Evolutionary conservation across 1,140 invertebrate genomes (phyloP), one percentile per base, ranked within the genome.

Genomic region (Dysdera silvatica): DNA sequence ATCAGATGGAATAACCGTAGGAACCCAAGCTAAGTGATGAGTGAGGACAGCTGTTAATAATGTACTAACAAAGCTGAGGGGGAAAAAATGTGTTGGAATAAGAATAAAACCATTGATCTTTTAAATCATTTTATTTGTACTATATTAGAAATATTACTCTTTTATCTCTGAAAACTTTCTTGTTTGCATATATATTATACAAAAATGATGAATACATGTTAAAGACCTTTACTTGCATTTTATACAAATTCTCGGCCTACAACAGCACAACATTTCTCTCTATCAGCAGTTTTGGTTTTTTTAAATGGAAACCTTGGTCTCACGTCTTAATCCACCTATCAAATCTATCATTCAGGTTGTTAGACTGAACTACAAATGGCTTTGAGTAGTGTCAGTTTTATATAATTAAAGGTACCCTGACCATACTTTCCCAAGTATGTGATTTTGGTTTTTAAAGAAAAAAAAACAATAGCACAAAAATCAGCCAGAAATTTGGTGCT

Each of bases 11-110:
- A 74, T 76, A 14, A 90, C 84, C 0, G 88, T 91, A 24, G 86
- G 82, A 49, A 93, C 88, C 91, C 91, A 94, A 2, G 89, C 88
- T 20, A 93, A 80, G 75, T 95, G 91, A 77, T 93, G 83, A 0
- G 89, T 93, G 45, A 94, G 76, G 26, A 94, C 85, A 58, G 88
- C 88, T 5, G 89, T 94, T 24, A 94, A 74, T 53, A 94, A 78
- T 16, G 88, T 91, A 73, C 89, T 93, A 56, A 94, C 81, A 77
- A 95, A 95, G 79, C 91, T 95, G 80, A 58, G n/a, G n/a, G n/a
- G n/a, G n/a, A n/a, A n/a, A n/a, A n/a, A n/a, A n/a, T n/a, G n/a
- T n/a, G n/a, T n/a, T n/a, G n/a, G n/a, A n/a, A n/a, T n/a, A 82
- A 82, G 58, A 66, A 69, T 52, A 59, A 52, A 64, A 48, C 23